Conservation (phyloP, 2,888 invertebrate genomes). For the Elysia crispata region DNA sequence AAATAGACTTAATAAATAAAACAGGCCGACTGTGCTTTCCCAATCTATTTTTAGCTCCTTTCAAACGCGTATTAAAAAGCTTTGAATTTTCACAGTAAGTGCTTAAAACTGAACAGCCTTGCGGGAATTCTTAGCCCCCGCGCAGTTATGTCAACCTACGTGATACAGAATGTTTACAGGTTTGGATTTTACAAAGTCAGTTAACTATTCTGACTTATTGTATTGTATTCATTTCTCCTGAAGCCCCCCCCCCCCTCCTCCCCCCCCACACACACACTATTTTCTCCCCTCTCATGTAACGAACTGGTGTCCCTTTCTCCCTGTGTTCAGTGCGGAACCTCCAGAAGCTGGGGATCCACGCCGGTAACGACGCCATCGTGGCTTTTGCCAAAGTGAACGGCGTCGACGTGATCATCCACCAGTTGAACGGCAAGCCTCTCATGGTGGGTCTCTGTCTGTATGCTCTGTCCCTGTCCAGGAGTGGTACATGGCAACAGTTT, state of each 20-base stretch:
- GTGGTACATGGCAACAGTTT: too few relatives aligned
- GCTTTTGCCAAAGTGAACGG: slow-evolving; percentile 78
- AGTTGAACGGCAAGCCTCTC: slow-evolving; percentile 76
- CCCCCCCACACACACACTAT: too few relatives aligned
- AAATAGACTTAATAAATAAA: too few relatives aligned
- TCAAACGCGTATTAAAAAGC: too few relatives aligned
- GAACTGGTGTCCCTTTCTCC: not conserved
- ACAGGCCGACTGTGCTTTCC: too few relatives aligned
- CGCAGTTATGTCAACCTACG: too few relatives aligned
- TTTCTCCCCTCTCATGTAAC: not conserved
- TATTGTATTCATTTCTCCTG: not conserved
- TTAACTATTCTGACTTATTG: not conserved
- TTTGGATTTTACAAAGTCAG: too few relatives aligned
- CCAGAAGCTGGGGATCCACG: slow-evolving; percentile 79
- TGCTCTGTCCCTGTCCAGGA: not conserved
- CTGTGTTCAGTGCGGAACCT: slow-evolving; percentile 74
- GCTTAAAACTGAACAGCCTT: too few relatives aligned
- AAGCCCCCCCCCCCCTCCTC: not conserved
- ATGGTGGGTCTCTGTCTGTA: slow-evolving; percentile 61
- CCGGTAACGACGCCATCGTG: slow-evolving; percentile 80
- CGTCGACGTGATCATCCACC: slow-evolving; percentile 79
- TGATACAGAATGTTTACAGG: too few relatives aligned
- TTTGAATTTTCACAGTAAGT: too few relatives aligned
- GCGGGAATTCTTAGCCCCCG: too few relatives aligned
- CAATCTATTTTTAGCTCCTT: too few relatives aligned